phyloP scores from a whole-genome alignment of 2,888 invertebrate species.

The Ochlodes sylvanus region DNA sequence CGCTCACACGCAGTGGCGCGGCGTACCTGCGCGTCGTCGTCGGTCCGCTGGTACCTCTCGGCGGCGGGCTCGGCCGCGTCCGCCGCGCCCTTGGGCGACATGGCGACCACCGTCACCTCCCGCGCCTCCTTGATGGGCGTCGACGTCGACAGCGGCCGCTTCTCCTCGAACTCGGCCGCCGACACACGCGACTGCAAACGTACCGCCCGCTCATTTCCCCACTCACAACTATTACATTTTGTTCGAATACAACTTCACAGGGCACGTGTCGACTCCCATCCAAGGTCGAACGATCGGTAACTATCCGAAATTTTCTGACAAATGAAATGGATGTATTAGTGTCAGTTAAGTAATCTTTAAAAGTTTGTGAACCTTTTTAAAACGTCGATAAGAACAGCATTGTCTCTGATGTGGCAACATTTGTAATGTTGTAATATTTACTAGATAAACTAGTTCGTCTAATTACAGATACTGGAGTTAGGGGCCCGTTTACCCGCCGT shows the following conservation, averaged over 20 bases:
- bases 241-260: too few species aligned
- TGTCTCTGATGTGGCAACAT: too few species aligned
- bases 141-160: slow-evolving; percentile 67
- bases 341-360: too few species aligned
- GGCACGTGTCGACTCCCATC: too few species aligned
- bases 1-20: not conserved
- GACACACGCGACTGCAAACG: slow-evolving; percentile 52
- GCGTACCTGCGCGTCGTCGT: slow-evolving; percentile 49
- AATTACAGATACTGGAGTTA: too few species aligned
- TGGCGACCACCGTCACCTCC: slow-evolving; percentile 70
- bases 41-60: slow-evolving; percentile 61
- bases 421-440: too few species aligned
- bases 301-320: too few species aligned
- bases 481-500: not conserved
- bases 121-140: slow-evolving; percentile 62
- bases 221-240: not conserved
- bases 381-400: too few species aligned
- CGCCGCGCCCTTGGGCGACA: slow-evolving; percentile 65
- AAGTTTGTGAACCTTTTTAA: too few species aligned
- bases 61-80: slow-evolving; percentile 40
- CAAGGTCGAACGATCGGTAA: too few species aligned
- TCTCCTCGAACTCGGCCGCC: slow-evolving; percentile 54
- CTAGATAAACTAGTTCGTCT: too few species aligned
- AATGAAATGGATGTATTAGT: too few species aligned
- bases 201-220: not conserved